Conservation (phyloP, 2,797 vertebrate genomes). For the Uromys caudimaculatus region DNA sequence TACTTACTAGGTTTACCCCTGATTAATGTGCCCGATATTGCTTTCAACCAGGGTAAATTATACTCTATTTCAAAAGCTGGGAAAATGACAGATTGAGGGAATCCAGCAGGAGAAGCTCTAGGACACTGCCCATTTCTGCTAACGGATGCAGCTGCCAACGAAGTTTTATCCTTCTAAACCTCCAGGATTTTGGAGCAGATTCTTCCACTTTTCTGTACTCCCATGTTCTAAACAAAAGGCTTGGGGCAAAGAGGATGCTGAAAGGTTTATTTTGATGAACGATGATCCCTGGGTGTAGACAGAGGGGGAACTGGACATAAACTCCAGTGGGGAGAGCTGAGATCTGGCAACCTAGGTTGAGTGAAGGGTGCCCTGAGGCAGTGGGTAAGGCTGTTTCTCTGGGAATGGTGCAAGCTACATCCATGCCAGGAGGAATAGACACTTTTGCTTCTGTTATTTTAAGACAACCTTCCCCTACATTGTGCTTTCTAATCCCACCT, state of each 20-base stretch:
- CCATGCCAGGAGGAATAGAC: background rate
- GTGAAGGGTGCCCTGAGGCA: background rate
- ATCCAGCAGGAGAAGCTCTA: background rate
- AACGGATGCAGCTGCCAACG: background rate
- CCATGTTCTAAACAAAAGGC: background rate
- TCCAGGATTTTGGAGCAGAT: background rate
- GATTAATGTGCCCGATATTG: background rate
- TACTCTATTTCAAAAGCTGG: background rate
- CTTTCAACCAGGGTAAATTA: background rate
- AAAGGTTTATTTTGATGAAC: slow-evolving; percentile 45
- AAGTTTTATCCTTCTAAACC: background rate
- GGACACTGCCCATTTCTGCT: background rate
- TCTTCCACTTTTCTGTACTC: background rate
- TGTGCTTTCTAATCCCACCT: background rate
- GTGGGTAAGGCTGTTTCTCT: background rate
- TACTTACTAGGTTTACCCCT: background rate
- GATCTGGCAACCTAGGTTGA: background rate
- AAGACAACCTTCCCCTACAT: background rate
- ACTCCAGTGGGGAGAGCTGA: background rate
- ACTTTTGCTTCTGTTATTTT: background rate
- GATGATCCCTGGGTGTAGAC: background rate
- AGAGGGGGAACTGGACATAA: background rate
- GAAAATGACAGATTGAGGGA: background rate
- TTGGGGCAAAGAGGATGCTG: background rate
- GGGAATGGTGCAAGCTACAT: background rate